Evolutionary conservation across 2,797 vertebrate species (phyloP).

Genomic region (Knipowitschia caucasica): DNA sequence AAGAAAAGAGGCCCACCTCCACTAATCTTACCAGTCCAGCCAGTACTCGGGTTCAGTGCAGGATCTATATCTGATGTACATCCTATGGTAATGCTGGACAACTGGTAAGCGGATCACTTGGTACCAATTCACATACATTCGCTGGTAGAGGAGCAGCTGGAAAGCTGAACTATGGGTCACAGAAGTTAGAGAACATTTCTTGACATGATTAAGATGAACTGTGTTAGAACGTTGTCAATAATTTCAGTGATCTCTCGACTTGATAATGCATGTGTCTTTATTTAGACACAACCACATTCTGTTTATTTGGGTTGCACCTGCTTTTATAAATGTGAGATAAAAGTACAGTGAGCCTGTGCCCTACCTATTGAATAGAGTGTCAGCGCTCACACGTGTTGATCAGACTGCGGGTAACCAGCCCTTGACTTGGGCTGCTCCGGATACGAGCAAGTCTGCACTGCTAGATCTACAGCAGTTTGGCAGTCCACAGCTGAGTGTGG

Average conservation of each 20-base stretch:
- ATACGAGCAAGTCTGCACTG: conserved; percentile 49
- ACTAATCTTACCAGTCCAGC: conserved; percentile 50
- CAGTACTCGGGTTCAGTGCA: conserved; percentile 45
- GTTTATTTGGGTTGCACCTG: conserved; percentile 63
- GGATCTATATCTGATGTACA: conserved; percentile 50
- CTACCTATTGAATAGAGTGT: conserved; percentile 41
- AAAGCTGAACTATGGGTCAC: conserved; percentile 5
- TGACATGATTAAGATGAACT: background rate
- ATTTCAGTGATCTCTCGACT: background rate
- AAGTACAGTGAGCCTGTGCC: conserved; percentile 10
- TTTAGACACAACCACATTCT: conserved; percentile 47
- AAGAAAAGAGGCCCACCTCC: conserved; percentile 62
- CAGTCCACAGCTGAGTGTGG: conserved; percentile 12
- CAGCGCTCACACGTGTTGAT: conserved; percentile 22
- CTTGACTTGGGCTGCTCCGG: conserved; percentile 22
- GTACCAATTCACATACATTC: conserved; percentile 13
- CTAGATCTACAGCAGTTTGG: conserved; percentile 44
- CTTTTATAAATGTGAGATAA: conserved; percentile 61
- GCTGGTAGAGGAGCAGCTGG: conserved; percentile 24
- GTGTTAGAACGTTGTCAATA: background rate
- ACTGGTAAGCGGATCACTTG: conserved; percentile 33
- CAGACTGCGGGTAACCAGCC: conserved; percentile 18
- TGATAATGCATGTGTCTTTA: conserved; percentile 19
- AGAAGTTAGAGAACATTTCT: conserved; percentile 7
- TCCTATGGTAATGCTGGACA: conserved; percentile 48